Evolutionary conservation across 2,888 invertebrate species (phyloP).

Genomic region (Pheosia tremula): DNA sequence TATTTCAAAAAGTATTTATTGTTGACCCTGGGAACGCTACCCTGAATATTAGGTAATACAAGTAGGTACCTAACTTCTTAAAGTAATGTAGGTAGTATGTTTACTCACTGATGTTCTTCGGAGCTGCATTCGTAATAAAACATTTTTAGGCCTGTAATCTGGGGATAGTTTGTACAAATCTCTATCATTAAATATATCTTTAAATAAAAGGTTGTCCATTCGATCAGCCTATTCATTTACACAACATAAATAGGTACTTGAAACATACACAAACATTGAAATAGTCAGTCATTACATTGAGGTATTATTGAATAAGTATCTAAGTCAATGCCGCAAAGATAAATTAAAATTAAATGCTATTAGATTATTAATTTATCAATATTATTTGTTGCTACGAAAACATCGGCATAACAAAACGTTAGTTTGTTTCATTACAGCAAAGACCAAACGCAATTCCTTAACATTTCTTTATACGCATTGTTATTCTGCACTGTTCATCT

Average conservation of each 20-base stretch:
- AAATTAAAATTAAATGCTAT: too few relatives aligned
- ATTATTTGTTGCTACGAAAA: constrained; percentile 28
- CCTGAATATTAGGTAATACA: too few relatives aligned
- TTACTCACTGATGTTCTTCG: constrained; percentile 58
- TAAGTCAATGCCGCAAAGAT: too few relatives aligned
- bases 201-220: constrained; percentile 64
- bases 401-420: constrained; percentile 37
- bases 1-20: too few relatives aligned
- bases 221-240: background rate
- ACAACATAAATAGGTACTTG: too few relatives aligned
- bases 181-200: constrained; percentile 58
- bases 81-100: background rate
- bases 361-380: too few relatives aligned
- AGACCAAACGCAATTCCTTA: background rate
- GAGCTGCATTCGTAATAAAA: constrained; percentile 56
- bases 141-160: constrained; percentile 56
- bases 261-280: too few relatives aligned
- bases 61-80: too few relatives aligned
- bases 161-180: constrained; percentile 57
- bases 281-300: too few relatives aligned
- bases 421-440: background rate
- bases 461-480: background rate
- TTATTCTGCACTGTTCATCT: too few relatives aligned
- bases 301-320: too few relatives aligned
- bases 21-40: too few relatives aligned